phyloP scores from a whole-genome alignment of 2,888 invertebrate species.

The Antheraea assamensis region DNA sequence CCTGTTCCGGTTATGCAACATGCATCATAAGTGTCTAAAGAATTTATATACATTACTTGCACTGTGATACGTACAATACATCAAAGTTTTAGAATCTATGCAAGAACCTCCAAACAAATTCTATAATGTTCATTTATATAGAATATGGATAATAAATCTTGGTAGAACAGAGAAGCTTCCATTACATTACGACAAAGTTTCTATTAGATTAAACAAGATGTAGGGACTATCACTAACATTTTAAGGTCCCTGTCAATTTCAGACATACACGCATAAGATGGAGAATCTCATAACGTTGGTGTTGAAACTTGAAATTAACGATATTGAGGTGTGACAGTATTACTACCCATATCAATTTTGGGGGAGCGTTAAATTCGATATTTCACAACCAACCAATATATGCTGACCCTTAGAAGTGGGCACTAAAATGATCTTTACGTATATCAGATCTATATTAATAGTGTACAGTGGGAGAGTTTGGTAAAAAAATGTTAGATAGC shows the following conservation, averaged over 20 bases:
- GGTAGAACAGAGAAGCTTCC: too few species aligned
- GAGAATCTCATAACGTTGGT: not conserved
- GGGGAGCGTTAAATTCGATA: not conserved
- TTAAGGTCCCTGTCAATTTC: not conserved
- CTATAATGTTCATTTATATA: too few species aligned
- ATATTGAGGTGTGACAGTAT: not conserved
- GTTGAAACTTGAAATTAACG: not conserved
- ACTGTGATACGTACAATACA: too few species aligned
- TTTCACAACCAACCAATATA: not conserved
- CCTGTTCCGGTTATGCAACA: too few species aligned
- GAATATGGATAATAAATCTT: too few species aligned
- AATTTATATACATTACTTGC: too few species aligned
- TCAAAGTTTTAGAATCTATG: too few species aligned
- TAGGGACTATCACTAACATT: not conserved
- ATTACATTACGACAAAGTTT: not conserved
- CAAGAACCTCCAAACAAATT: too few species aligned
- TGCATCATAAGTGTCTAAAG: too few species aligned
- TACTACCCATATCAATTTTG: slow-evolving; percentile 10
- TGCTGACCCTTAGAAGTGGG: not conserved
- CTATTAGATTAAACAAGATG: not conserved
- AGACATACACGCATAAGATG: not conserved
- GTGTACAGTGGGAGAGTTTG: too few species aligned
- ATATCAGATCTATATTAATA: not conserved
- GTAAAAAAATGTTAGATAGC: too few species aligned
- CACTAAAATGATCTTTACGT: not conserved